Evolutionary conservation across 92 coral and sea anemone species (phyloP).

Genomic region (Actinostola sp.): DNA sequence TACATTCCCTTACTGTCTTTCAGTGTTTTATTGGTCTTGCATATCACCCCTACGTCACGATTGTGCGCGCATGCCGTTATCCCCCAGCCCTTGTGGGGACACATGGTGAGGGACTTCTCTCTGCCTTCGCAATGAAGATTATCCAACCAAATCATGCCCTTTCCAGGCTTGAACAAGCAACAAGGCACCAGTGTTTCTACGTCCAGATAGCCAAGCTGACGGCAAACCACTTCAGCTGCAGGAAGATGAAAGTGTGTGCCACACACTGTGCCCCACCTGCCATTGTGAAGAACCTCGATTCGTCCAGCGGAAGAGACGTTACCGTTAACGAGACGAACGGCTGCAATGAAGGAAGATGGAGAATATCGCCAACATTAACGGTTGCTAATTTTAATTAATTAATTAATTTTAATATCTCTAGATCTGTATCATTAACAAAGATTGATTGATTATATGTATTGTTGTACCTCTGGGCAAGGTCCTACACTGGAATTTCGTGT

Average conservation of each 20-base stretch:
- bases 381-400: no score
- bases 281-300: slow-evolving; percentile 53
- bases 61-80: slow-evolving; percentile 37
- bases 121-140: slow-evolving; percentile 57
- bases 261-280: slow-evolving; percentile 65
- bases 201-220: slow-evolving; percentile 50
- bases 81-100: slow-evolving; percentile 73
- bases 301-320: slow-evolving; percentile 52
- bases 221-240: slow-evolving; percentile 58
- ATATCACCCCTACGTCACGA: slow-evolving; percentile 50
- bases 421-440: no score
- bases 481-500: no score
- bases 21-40: slow-evolving; percentile 44
- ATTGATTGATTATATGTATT: no score
- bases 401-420: no score
- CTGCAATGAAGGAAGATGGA: no score
- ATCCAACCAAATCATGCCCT: slow-evolving; percentile 63
- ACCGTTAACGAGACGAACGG: slow-evolving; percentile 42
- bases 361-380: no score
- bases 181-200: slow-evolving; percentile 57
- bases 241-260: slow-evolving; percentile 40
- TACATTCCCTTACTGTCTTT: slow-evolving; percentile 18
- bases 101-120: slow-evolving; percentile 51
- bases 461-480: no score
- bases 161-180: slow-evolving; percentile 54